Evolutionary conservation across 2,888 invertebrate genomes (phyloP).

Genomic region (Aphidius colemani): DNA sequence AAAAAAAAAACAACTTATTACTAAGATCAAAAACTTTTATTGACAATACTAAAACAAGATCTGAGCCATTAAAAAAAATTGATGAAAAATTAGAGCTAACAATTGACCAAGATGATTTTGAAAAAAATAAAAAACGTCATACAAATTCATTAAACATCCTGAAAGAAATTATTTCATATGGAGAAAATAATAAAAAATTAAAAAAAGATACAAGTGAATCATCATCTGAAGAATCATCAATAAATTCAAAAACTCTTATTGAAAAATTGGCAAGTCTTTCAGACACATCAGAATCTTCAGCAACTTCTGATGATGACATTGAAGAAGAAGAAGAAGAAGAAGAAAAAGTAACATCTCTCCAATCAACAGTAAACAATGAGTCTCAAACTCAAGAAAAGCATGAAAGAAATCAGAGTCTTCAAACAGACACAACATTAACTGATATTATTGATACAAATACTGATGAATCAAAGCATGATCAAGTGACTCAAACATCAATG

Average conservation of each 20-base stretch:
- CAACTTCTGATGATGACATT: not conserved
- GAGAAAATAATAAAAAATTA: slow-evolving; percentile 18
- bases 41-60: not conserved
- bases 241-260: slow-evolving; percentile 23
- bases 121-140: slow-evolving; percentile 28
- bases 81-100: slow-evolving; percentile 5
- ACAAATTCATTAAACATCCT: slow-evolving; percentile 31
- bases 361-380: slow-evolving; percentile 16
- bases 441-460: not conserved
- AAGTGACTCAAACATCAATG: slow-evolving; percentile 23
- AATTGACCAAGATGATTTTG: not conserved
- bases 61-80: not conserved
- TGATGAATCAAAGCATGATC: not conserved
- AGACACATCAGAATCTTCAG: slow-evolving; percentile 13
- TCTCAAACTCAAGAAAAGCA: slow-evolving; percentile 9
- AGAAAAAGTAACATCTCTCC: not conserved
- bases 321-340: not conserved
- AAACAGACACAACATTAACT: slow-evolving; percentile 7
- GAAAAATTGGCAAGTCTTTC: slow-evolving; percentile 28
- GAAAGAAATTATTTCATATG: slow-evolving; percentile 31
- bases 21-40: slow-evolving; percentile 29
- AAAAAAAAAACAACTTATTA: slow-evolving; percentile 8
- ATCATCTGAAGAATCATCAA: slow-evolving; percentile 9
- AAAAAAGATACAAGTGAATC: slow-evolving; percentile 16
- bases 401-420: slow-evolving; percentile 12